These are phyloP conservation scores for Lepidothrix coronata DNA, from an alignment of 2,113 vertebrate species.

Conservation along the genomic window DNA sequence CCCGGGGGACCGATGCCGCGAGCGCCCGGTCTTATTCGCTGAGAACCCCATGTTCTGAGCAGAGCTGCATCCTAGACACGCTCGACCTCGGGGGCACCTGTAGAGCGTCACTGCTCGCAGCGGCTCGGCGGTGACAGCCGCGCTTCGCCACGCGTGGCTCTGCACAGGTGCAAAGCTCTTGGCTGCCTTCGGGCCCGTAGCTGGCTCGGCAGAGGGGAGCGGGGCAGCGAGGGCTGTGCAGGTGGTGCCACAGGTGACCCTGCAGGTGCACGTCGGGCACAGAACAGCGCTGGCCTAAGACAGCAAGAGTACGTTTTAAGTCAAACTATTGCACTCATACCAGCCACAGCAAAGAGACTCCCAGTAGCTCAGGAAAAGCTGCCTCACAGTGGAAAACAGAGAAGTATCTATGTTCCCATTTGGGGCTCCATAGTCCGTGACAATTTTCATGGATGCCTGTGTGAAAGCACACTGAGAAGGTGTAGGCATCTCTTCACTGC, in stretches of 20 bases:
- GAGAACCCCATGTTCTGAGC: accelerated
- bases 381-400: accelerated
- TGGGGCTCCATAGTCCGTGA: accelerated
- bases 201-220: neutral
- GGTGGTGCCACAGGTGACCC: accelerated
- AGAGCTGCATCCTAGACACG: accelerated
- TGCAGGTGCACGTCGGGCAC: accelerated
- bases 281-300: no score
- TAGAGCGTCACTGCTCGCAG: accelerated
- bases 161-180: accelerated
- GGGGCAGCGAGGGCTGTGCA: accelerated
- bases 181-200: neutral
- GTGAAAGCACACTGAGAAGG: neutral
- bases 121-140: accelerated
- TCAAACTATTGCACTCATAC: no score
- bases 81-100: accelerated
- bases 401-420: accelerated
- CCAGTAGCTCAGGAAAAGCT: neutral
- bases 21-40: no score
- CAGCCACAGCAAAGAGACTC: neutral
- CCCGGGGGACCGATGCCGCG: neutral
- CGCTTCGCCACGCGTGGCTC: accelerated
- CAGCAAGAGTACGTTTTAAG: neutral
- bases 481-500: neutral
- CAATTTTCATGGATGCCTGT: accelerated